phyloP scores from a whole-genome alignment of 2,797 vertebrate species.

The Hippocampus kuda region DNA sequence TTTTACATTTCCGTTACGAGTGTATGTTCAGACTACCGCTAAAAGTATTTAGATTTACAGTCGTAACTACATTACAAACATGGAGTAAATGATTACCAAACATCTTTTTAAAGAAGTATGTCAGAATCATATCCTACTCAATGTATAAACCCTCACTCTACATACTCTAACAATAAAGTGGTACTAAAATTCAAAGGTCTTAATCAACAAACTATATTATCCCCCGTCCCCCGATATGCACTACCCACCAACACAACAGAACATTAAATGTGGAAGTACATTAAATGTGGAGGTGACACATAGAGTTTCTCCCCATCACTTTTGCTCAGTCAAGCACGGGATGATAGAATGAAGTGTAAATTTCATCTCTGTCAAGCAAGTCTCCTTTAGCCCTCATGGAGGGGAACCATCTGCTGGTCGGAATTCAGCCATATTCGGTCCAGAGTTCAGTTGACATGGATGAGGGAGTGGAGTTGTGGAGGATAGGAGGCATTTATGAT shows the following conservation, averaged over 20 bases:
- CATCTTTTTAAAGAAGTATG: neutral
- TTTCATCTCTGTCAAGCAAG: slow-evolving; percentile 48
- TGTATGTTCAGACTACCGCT: neutral
- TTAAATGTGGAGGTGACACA: slow-evolving; percentile 1
- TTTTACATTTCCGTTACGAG: neutral
- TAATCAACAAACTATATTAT: neutral
- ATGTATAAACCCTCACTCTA: neutral
- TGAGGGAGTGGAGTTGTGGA: slow-evolving; percentile 10
- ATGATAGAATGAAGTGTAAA: slow-evolving; percentile 53
- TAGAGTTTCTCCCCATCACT: slow-evolving; percentile 24
- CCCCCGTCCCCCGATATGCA: no score
- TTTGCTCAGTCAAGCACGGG: slow-evolving; percentile 39
- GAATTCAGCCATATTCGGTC: slow-evolving; percentile 19
- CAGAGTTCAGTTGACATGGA: slow-evolving; percentile 14
- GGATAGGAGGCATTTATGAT: slow-evolving; percentile 24
- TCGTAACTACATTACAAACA: neutral
- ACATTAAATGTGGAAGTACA: slow-evolving; percentile 2
- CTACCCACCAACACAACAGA: neutral
- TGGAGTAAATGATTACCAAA: neutral
- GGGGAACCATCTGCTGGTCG: slow-evolving; percentile 50
- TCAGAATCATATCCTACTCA: neutral
- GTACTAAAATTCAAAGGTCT: neutral
- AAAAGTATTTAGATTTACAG: neutral
- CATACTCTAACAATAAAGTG: neutral
- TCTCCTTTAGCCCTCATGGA: slow-evolving; percentile 45